phyloP scores from a whole-genome alignment of 2,888 invertebrate species.

The Tenthredo amoena region DNA sequence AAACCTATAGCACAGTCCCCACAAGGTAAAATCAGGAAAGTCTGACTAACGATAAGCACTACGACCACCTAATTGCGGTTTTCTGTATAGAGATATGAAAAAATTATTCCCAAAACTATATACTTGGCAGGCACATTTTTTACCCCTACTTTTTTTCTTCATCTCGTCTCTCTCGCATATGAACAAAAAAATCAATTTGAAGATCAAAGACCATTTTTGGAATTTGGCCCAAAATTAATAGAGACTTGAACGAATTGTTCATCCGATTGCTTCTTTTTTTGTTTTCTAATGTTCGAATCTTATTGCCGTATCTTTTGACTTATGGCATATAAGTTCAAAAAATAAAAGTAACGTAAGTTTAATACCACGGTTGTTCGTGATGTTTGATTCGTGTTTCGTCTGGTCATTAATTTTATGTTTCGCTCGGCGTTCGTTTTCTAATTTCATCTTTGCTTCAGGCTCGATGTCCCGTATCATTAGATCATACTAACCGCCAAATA shows the following conservation, averaged over 20 bases:
- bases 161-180: too few relatives aligned
- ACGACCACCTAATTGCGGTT: too few relatives aligned
- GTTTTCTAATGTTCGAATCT: not conserved
- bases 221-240: not conserved
- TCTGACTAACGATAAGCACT: too few relatives aligned
- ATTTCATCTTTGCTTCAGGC: not conserved
- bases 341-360: not conserved
- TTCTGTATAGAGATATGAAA: too few relatives aligned
- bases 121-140: too few relatives aligned
- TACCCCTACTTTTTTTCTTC: too few relatives aligned
- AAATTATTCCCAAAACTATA: too few relatives aligned
- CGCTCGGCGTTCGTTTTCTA: not conserved
- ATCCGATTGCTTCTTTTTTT: not conserved
- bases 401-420: not conserved
- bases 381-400: not conserved
- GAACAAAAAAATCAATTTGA: not conserved
- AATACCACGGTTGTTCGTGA: not conserved
- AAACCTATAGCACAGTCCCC: not conserved
- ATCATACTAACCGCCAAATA: slow-evolving; percentile 2
- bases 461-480: not conserved
- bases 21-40: too few relatives aligned
- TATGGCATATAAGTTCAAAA: not conserved
- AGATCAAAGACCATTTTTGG: not conserved
- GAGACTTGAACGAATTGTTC: not conserved
- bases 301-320: not conserved